Percentiles rank a stretch among this genome's conserved stretches.
phyloP scores from a whole-genome alignment of 1,140 invertebrate species.

The Drosophila auraria region DNA sequence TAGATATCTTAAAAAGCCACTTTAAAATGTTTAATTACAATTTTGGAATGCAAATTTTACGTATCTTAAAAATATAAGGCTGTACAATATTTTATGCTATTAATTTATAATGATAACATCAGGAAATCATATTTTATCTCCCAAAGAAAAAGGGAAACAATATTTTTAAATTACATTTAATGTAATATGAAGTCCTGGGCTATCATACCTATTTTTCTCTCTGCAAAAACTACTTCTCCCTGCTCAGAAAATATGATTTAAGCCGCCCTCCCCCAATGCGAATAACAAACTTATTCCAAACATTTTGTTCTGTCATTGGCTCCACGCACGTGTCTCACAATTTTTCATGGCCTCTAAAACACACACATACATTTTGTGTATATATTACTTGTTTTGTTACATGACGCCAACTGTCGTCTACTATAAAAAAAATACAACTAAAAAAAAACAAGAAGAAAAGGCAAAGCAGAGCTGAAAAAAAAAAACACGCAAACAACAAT shows the following conservation, averaged over 20 bases:
- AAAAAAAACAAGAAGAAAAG: slow-evolving; percentile 16
- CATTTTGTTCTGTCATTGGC: slow-evolving; percentile 50
- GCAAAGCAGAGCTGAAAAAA: slow-evolving; percentile 18
- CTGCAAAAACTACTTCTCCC: neutral
- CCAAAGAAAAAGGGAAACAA: neutral
- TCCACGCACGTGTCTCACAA: slow-evolving; percentile 72
- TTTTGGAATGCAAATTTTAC: too few species aligned
- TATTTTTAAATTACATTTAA: neutral
- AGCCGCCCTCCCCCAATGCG: neutral
- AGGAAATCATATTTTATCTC: neutral
- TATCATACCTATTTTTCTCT: neutral
- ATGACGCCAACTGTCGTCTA: slow-evolving; percentile 55
- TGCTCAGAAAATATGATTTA: slow-evolving; percentile 9
- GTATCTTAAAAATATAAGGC: too few species aligned
- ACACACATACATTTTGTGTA: slow-evolving; percentile 21
- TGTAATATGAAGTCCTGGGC: neutral
- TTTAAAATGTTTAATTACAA: too few species aligned
- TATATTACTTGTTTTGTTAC: slow-evolving; percentile 57
- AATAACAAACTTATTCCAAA: slow-evolving; percentile 22
- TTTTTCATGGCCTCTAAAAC: slow-evolving; percentile 67
- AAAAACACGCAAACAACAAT: slow-evolving; percentile 54
- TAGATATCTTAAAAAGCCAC: too few species aligned
- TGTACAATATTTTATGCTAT: too few species aligned
- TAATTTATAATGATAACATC: too few species aligned
- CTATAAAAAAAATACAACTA: slow-evolving; percentile 18